Evolutionary conservation across 2,797 vertebrate species (phyloP).

Genomic region (Myotis findleyi): DNA sequence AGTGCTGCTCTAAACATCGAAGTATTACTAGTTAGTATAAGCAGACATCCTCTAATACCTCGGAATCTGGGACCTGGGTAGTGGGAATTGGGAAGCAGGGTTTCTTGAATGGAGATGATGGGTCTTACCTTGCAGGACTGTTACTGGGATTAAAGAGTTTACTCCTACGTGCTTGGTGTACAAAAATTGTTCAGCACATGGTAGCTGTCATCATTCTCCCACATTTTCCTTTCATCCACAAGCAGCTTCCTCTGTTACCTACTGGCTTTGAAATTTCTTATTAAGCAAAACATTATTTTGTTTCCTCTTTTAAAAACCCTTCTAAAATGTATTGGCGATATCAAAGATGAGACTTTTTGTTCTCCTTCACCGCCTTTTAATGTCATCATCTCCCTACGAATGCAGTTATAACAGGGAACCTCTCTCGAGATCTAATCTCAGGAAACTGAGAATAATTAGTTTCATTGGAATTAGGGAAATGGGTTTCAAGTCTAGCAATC

Average conservation of each 20-base stretch:
- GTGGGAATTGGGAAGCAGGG: not conserved
- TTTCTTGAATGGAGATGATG: not conserved
- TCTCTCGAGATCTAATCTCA: not conserved
- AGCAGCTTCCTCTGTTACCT: not conserved
- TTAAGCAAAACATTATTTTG: slow-evolving; percentile 38
- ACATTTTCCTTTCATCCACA: not conserved
- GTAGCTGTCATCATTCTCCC: not conserved
- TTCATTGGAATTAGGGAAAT: slow-evolving; percentile 59
- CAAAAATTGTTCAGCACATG: not conserved
- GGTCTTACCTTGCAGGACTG: not conserved
- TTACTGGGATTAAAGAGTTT: not conserved
- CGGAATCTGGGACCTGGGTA: not conserved
- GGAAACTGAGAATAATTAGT: slow-evolving; percentile 54
- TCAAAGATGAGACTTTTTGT: slow-evolving; percentile 55
- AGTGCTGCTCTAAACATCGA: not conserved
- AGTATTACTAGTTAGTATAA: not conserved
- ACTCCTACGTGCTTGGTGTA: not conserved
- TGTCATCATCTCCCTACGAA: slow-evolving; percentile 13
- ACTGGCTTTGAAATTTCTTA: slow-evolving; percentile 44
- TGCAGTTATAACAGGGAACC: not conserved
- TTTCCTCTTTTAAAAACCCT: slow-evolving; percentile 51
- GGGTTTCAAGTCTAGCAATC: slow-evolving; percentile 44
- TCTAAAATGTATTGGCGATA: not conserved
- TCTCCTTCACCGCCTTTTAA: slow-evolving; percentile 43
- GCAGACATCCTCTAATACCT: not conserved